phyloP scores from a whole-genome alignment of 2,113 vertebrate species.

The Bubalus kerabau region DNA sequence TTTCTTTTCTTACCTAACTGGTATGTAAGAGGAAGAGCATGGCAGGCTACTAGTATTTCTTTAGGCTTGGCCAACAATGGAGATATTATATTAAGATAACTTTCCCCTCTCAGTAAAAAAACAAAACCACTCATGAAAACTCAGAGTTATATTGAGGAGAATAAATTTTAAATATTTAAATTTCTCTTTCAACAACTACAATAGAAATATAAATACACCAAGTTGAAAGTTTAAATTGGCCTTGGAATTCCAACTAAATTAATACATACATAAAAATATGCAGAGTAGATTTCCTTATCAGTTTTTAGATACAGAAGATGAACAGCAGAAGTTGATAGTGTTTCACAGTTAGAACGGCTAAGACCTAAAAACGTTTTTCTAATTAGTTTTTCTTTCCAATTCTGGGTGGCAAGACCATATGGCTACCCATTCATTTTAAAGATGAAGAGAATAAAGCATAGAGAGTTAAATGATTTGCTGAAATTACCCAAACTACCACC shows the following conservation, averaged over 20 bases:
- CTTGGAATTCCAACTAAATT: constrained; percentile 27
- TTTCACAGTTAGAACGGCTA: constrained; percentile 36
- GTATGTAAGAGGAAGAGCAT: background rate
- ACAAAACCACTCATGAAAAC: background rate
- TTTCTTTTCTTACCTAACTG: background rate
- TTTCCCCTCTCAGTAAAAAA: background rate
- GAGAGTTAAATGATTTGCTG: constrained; percentile 37
- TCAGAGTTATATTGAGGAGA: background rate
- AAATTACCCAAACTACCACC: constrained; percentile 40
- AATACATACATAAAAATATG: background rate
- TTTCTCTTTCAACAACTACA: constrained; percentile 22
- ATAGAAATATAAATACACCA: constrained; percentile 21
- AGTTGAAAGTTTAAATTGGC: constrained; percentile 15
- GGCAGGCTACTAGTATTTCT: background rate
- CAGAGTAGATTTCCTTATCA: constrained; percentile 25
- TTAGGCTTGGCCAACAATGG: background rate
- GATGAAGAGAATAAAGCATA: constrained; percentile 45
- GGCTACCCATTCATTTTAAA: constrained; percentile 52
- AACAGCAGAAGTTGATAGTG: constrained; percentile 5
- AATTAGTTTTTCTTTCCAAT: constrained; percentile 54
- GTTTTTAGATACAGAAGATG: constrained; percentile 2
- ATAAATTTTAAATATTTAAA: background rate
- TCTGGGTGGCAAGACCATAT: constrained; percentile 37
- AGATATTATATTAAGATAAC: background rate
- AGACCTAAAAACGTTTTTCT: constrained; percentile 27